Evolutionary conservation across 2,888 invertebrate species (phyloP).

Genomic region (Thelaira solivaga): DNA sequence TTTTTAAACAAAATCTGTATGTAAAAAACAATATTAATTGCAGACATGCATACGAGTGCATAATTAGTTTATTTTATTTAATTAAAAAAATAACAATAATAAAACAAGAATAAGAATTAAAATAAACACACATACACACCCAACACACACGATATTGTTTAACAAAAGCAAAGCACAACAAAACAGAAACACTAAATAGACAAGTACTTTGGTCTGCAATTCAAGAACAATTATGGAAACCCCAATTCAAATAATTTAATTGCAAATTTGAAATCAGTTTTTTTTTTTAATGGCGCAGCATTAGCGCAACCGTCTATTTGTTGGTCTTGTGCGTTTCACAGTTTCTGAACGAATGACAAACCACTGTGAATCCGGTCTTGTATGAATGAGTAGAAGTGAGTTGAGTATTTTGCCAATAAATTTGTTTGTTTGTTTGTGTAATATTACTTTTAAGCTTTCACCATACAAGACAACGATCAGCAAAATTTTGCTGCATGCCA

Average conservation of each 20-base stretch:
- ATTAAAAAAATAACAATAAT: no score
- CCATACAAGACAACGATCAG: background rate
- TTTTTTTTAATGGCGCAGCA: background rate
- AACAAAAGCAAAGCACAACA: no score
- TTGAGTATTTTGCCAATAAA: constrained; percentile 7
- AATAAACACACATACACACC: no score
- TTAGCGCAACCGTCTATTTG: background rate
- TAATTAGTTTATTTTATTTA: no score
- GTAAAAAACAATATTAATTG: no score
- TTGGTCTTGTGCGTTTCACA: background rate
- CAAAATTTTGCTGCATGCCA: background rate
- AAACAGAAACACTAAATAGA: no score
- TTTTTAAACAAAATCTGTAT: no score
- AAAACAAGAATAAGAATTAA: no score
- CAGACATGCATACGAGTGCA: no score
- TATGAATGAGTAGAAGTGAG: constrained; percentile 14
- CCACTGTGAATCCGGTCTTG: constrained; percentile 22
- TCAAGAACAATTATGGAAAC: background rate
- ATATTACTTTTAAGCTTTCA: constrained; percentile 26
- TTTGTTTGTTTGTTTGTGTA: background rate
- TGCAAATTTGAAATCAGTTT: background rate
- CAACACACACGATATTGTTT: no score
- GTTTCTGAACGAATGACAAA: constrained; percentile 36
- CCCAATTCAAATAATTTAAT: background rate
- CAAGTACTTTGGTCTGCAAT: no score